Conservation (phyloP, 2,797 vertebrate species). For the Apogon hyalosoma region DNA sequence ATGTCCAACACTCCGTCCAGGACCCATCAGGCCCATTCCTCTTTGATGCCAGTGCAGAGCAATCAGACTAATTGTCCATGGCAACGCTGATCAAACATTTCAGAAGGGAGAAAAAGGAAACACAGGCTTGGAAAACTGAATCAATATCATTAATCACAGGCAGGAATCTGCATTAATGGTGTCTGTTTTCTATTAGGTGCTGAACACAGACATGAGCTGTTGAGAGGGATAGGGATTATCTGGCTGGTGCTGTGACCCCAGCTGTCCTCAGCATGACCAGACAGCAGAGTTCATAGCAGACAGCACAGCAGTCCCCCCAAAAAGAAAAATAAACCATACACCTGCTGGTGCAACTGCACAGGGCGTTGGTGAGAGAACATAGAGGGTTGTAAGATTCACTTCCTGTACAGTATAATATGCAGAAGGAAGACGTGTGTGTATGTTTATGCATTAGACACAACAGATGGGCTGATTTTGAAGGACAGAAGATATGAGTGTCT, state of each 20-base stretch:
- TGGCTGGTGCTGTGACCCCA: constrained; percentile 60
- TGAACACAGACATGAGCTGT: constrained; percentile 65
- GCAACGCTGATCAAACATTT: constrained; percentile 85
- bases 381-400: neutral
- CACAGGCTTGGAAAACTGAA: constrained; percentile 83
- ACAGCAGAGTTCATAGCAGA: constrained; percentile 56
- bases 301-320: constrained; percentile 16
- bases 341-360: constrained; percentile 45
- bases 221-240: constrained; percentile 62
- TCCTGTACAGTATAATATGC: constrained; percentile 6
- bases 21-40: constrained; percentile 71
- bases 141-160: constrained; percentile 87
- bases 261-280: constrained; percentile 71
- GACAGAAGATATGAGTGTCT: constrained; percentile 59
- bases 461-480: constrained; percentile 61
- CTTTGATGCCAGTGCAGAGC: constrained; percentile 85
- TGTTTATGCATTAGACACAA: constrained; percentile 60
- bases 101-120: constrained; percentile 75
- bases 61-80: constrained; percentile 87
- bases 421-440: constrained; percentile 7
- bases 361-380: neutral
- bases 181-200: constrained; percentile 84
- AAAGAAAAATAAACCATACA: constrained; percentile 5
- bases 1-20: constrained; percentile 64
- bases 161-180: constrained; percentile 84